A percentile compares a stretch with the other conserved stretches of the same genome.
phyloP scores from a whole-genome alignment of 2,888 invertebrate genomes.

The Steinernema scapterisci region DNA sequence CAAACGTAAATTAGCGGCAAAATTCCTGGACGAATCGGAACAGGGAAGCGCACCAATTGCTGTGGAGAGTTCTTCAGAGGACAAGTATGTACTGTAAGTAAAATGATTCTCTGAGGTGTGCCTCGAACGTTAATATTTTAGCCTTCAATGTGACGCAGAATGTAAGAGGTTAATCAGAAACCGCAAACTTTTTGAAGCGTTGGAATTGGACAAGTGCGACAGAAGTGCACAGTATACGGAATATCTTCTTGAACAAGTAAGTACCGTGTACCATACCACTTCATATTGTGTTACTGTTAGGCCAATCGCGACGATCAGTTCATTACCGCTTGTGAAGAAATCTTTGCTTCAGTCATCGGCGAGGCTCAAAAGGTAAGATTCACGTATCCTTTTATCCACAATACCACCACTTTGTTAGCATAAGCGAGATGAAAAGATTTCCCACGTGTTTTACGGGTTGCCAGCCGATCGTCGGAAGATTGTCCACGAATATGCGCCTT shows the following conservation, averaged over 20 bases:
- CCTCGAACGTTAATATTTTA: constrained; percentile 65
- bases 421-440: neutral
- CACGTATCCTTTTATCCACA: too few species aligned
- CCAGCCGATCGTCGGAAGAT: constrained; percentile 88
- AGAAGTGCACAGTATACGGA: neutral
- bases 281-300: too few species aligned
- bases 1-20: neutral
- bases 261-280: too few species aligned
- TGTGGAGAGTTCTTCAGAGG: neutral
- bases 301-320: constrained; percentile 16
- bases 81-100: neutral
- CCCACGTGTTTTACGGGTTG: constrained; percentile 88
- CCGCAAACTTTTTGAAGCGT: constrained; percentile 83
- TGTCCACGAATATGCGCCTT: constrained; percentile 90
- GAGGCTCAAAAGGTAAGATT: neutral
- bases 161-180: constrained; percentile 87
- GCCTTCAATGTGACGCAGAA: constrained; percentile 89
- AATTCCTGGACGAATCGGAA: neutral
- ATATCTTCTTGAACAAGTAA: neutral
- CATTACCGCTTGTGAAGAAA: neutral
- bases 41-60: neutral
- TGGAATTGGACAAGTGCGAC: constrained; percentile 78
- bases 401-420: neutral
- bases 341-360: neutral
- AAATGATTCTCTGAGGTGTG: too few species aligned